Evolutionary conservation across 2,113 vertebrate species (phyloP), one percentile per base, ranked within the genome.

Genomic region (Pandion haliaetus): DNA sequence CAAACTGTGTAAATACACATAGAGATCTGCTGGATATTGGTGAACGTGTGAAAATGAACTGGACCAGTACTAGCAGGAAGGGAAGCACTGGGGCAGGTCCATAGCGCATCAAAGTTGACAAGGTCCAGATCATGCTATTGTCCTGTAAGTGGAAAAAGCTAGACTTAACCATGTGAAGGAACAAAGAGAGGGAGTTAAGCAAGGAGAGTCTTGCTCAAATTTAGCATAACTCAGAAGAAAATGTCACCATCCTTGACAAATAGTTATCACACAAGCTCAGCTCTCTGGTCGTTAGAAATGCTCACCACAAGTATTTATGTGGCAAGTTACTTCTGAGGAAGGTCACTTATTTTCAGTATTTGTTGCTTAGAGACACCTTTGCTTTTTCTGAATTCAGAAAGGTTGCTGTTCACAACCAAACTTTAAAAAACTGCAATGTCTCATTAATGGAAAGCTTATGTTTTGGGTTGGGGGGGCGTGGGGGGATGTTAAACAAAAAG

Each of bases 391-490:
- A 79, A 29, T 40, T 32, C 17, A 1, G 4, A 42, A 34, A 76
- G 34, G 23, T 19, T 36, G 6, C 26, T 0, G 0, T 17, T n/a
- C n/a, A n/a, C n/a, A n/a, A n/a, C n/a, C 38, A 44, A 71, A 50
- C 77, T 71, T 32, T 3, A 16, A 66, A 80, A 26, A 40, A 9
- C 24, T 66, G 31, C 32, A 34, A 3, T 25, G 31, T 34, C 45
- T 38, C 28, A 9, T 61, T 38, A 36, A 79, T 8, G 26, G 40
- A 82, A 91, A 77, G 19, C 17, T 69, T 36, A 32, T 25, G 16
- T 23, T 82, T 49, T 50, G 15, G 49, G 52, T 10, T 14, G 52
- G 16, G 52, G 16, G 52, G 52, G 52, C n/a, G n/a, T n/a, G 29
- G 44, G 28, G 26, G 11, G 9, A 17, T 42, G 52, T 77, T 23